Evolutionary conservation across 2,888 invertebrate species (phyloP), one percentile per base, ranked within the genome.

Genomic region (Charanyca ferruginea): DNA sequence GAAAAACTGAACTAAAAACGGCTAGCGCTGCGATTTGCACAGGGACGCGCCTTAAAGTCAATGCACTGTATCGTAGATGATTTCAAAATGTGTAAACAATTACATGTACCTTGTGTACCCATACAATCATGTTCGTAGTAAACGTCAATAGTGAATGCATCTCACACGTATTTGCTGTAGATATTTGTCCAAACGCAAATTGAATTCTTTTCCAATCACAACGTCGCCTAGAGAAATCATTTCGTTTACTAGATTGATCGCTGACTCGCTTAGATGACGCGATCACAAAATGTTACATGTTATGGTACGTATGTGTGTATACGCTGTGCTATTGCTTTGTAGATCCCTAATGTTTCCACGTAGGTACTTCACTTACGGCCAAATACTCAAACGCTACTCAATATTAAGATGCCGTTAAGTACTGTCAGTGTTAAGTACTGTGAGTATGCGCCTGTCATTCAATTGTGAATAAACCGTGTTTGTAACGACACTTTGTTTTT

Each of bases 141-240:
- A 59, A 62, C 42, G 23, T 60, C 42, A n/a, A n/a, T 22, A 35
- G 52, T 57, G 28, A 53, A 64, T 66, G 70, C 66, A 68, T 62
- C 59, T 52, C 57, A 52, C 49, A 48, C 53, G 57, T 79, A 62
- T 70, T 79, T 54, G 66, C 47, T 32, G 42, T 9, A 55, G 47
- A 76, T 73, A 69, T 79, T 76, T 71, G 80, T 76, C 62, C 68
- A 69, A 58, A 76, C 58, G 66, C 80, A 73, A 80, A 80, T 82
- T 69, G 68, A 72, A 80, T 82, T 80, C 49, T 63, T 52, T 69
- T 72, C 28, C 79, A 80, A 80, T 80, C 73, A 71, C 49, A 58
- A 28, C 28, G 20, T 42, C 68, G 75, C 66, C 72, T 81, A 59
- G 53, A 73, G 77, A 73, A 60, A 79, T 79, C 64, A 64, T 67